Evolutionary conservation across 2,113 vertebrate genomes (phyloP).

Genomic region (Sorex fumeus): DNA sequence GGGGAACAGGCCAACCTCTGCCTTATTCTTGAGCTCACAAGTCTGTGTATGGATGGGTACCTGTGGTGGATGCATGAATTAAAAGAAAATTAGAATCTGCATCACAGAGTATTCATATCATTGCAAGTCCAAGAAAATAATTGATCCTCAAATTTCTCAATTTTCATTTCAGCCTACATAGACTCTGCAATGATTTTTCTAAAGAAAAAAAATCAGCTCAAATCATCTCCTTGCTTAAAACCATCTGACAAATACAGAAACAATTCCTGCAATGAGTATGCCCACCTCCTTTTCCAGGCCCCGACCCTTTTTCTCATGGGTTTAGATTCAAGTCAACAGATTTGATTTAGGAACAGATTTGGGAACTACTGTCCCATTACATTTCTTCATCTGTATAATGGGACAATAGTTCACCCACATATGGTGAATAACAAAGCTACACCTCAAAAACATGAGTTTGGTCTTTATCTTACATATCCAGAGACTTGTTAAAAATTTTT

Average conservation of each 20-base stretch:
- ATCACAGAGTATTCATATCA: too few relatives aligned
- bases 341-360: too few relatives aligned
- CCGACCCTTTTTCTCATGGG: not conserved
- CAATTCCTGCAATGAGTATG: not conserved
- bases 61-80: too few relatives aligned
- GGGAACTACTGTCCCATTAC: too few relatives aligned
- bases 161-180: not conserved
- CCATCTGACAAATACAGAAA: too few relatives aligned
- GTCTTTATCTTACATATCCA: not conserved
- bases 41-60: too few relatives aligned
- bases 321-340: too few relatives aligned
- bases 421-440: not conserved
- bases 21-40: too few relatives aligned
- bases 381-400: not conserved
- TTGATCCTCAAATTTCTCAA: not conserved
- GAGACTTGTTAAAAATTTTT: not conserved
- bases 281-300: not conserved
- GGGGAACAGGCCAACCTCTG: too few relatives aligned
- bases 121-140: too few relatives aligned
- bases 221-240: constrained; percentile 5
- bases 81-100: too few relatives aligned
- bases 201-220: not conserved
- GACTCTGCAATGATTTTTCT: not conserved
- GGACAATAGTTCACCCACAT: not conserved
- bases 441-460: not conserved